phyloP scores from a whole-genome alignment of 2,888 invertebrate genomes.

The Mesodorylaimus sp. region DNA sequence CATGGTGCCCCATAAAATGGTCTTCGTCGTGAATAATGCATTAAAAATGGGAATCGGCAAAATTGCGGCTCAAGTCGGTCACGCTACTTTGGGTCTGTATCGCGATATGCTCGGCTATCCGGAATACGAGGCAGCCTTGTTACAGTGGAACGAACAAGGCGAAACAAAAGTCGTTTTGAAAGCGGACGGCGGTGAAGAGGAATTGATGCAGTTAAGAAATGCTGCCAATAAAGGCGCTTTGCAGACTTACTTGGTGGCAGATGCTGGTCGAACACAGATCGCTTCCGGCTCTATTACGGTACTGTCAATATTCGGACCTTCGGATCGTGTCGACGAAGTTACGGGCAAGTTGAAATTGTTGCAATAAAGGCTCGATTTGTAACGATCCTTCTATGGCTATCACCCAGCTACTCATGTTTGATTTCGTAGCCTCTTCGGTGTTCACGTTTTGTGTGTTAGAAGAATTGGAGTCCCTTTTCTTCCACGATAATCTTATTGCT shows the following conservation, averaged over 20 bases:
- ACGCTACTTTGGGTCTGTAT: conserved; percentile 43
- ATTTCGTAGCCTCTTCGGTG: too few relatives aligned
- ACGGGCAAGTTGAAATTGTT: conserved; percentile 34
- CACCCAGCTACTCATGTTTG: too few relatives aligned
- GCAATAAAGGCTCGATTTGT: too few relatives aligned
- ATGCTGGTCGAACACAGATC: conserved; percentile 40
- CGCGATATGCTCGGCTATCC: conserved; percentile 32
- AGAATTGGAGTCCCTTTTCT: too few relatives aligned
- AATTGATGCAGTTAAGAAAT: conserved; percentile 33
- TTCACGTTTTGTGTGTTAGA: too few relatives aligned
- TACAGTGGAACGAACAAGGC: conserved; percentile 30
- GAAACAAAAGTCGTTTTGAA: conserved; percentile 36
- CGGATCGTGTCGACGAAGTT: conserved; percentile 31
- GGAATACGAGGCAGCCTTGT: conserved; percentile 25
- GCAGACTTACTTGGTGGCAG: conserved; percentile 37
- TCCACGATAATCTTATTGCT: too few relatives aligned
- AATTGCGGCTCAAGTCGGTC: conserved; percentile 42
- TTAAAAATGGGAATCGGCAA: conserved; percentile 47
- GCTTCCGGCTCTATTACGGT: conserved; percentile 35
- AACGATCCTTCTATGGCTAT: too few relatives aligned
- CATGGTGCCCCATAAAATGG: too few relatives aligned
- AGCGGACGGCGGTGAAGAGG: conserved; percentile 35
- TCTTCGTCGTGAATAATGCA: conserved; percentile 44
- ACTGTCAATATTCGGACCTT: conserved; percentile 34
- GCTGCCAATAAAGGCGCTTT: conserved; percentile 31